A percentile compares a stretch with the other conserved stretches of the same genome.
phyloP scores from a whole-genome alignment of 2,113 vertebrate genomes.

The Podocnemis expansa region DNA sequence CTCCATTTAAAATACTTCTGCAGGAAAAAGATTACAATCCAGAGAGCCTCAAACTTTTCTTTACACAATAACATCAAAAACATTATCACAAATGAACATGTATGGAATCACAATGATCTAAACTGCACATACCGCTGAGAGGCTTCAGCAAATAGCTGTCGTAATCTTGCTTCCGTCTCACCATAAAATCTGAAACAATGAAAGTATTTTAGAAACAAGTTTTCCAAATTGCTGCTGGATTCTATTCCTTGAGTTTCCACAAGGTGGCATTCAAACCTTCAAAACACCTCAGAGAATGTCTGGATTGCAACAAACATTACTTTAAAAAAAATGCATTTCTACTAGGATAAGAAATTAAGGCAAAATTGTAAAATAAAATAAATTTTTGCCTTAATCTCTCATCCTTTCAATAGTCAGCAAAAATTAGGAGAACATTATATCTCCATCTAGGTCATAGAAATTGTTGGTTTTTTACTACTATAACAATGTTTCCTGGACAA shows the following conservation, averaged over 20 bases:
- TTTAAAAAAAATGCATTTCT: background rate
- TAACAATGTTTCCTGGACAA: background rate
- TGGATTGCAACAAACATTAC: background rate
- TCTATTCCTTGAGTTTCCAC: accelerated
- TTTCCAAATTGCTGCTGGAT: conserved; percentile 9
- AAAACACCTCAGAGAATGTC: background rate
- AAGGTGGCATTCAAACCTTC: accelerated
- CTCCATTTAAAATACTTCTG: conserved; percentile 20
- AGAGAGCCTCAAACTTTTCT: background rate
- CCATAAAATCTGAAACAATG: conserved; percentile 89
- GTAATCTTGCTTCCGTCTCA: conserved; percentile 91
- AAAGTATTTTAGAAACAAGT: conserved; percentile 25
- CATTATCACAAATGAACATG: background rate
- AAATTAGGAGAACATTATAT: background rate
- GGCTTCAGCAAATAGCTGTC: conserved; percentile 93
- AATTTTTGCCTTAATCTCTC: too few relatives aligned
- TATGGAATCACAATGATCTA: background rate
- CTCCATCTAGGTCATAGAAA: background rate
- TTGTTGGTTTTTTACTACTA: background rate
- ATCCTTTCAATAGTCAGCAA: background rate
- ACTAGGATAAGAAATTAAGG: background rate
- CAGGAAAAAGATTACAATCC: conserved; percentile 18
- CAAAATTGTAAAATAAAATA: too few relatives aligned
- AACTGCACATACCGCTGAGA: conserved; percentile 81
- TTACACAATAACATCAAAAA: background rate